A percentile compares a stretch with the other conserved stretches of the same genome.
Evolutionary conservation across 2,888 invertebrate genomes (phyloP).

Genomic region (Ichneumon xanthorius): DNA sequence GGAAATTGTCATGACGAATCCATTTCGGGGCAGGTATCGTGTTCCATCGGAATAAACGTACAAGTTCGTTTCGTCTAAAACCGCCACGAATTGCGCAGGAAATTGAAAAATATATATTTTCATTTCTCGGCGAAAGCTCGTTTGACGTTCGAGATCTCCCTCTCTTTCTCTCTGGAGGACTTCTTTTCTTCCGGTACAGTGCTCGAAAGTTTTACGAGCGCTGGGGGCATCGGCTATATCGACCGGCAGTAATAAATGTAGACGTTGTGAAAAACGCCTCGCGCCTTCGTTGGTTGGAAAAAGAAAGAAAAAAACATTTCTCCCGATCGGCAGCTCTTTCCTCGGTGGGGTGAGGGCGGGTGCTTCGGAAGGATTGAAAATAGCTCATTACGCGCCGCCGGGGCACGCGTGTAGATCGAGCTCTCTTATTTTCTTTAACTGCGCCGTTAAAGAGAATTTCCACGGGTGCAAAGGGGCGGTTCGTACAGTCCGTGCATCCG

Average conservation of each 20-base stretch:
- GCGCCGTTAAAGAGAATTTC: conserved; percentile 52
- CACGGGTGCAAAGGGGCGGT: conserved; percentile 21
- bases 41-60: neutral
- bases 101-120: conserved; percentile 10
- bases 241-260: conserved; percentile 15
- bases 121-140: neutral
- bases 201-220: conserved; percentile 7
- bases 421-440: conserved; percentile 32
- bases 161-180: neutral
- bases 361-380: conserved; percentile 59
- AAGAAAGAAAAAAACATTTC: conserved; percentile 4
- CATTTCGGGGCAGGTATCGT: neutral
- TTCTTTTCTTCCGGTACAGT: neutral
- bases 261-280: conserved; percentile 6
- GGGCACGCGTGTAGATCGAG: conserved; percentile 17
- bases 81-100: neutral
- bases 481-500: conserved; percentile 15
- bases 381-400: conserved; percentile 56
- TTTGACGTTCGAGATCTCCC: neutral
- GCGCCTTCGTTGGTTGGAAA: neutral
- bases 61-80: neutral
- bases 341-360: neutral
- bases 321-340: conserved; percentile 3
- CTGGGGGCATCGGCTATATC: neutral
- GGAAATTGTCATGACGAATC: neutral